Conservation (phyloP, 2,113 vertebrate genomes). For the Centrocercus urophasianus region DNA sequence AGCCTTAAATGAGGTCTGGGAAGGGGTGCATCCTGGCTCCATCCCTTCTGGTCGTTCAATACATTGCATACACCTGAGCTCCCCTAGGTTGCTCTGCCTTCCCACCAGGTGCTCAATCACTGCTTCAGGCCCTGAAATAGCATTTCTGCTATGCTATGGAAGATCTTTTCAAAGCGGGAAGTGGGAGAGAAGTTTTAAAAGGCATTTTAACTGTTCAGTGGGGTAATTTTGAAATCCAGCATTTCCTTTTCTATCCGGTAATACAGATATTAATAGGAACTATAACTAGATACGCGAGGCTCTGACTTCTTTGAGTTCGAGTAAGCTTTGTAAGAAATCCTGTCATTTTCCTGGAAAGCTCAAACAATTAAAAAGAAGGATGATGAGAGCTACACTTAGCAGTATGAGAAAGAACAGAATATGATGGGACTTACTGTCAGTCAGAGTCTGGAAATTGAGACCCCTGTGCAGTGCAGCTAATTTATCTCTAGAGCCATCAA, state of each 20-base stretch:
- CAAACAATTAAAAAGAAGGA: not conserved
- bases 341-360: not conserved
- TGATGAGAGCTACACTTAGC: not conserved
- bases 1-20: too few relatives aligned
- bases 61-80: too few relatives aligned
- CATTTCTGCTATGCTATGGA: not conserved
- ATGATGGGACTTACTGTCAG: not conserved
- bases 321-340: not conserved
- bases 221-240: not conserved
- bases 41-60: too few relatives aligned
- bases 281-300: not conserved
- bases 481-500: not conserved
- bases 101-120: too few relatives aligned
- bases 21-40: too few relatives aligned
- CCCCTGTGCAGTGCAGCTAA: not conserved
- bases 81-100: too few relatives aligned
- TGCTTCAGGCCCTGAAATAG: too few relatives aligned
- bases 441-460: not conserved
- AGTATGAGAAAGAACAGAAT: not conserved
- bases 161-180: not conserved
- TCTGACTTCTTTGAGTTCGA: not conserved
- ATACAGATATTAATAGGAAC: not conserved
- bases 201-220: not conserved
- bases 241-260: not conserved
- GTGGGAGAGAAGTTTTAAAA: not conserved